Conservation (phyloP, 2,797 vertebrate genomes). For the Discoglossus pictus region DNA sequence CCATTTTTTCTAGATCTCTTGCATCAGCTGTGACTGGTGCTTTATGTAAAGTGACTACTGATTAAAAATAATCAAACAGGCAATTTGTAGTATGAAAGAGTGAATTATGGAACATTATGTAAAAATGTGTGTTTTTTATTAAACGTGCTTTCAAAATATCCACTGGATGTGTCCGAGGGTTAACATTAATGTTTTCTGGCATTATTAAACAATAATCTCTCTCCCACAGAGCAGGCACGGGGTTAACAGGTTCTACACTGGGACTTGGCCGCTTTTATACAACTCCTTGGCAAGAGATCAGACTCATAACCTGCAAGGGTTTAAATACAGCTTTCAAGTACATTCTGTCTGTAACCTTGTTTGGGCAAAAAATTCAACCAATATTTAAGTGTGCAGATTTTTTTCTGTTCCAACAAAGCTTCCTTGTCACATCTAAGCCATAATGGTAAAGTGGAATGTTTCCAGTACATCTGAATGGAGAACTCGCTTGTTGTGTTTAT, state of each 20-base stretch:
- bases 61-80: too few relatives aligned
- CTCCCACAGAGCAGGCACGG: constrained; percentile 29
- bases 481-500: constrained; percentile 11
- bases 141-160: too few relatives aligned
- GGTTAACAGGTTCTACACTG: constrained; percentile 31
- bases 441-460: constrained; percentile 1
- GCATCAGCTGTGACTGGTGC: too few relatives aligned
- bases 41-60: too few relatives aligned
- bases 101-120: too few relatives aligned
- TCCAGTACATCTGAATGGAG: constrained; percentile 41
- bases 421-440: constrained; percentile 31
- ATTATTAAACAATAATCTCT: constrained; percentile 34
- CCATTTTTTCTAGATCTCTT: too few relatives aligned
- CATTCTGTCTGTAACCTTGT: constrained; percentile 66
- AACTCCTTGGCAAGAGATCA: constrained; percentile 62
- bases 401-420: constrained; percentile 2
- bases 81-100: too few relatives aligned
- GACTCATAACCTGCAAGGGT: constrained; percentile 59
- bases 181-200: not conserved
- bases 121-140: too few relatives aligned
- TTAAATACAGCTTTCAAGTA: constrained; percentile 58
- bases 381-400: constrained; percentile 47
- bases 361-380: constrained; percentile 63
- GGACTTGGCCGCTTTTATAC: constrained; percentile 53
- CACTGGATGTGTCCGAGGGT: too few relatives aligned